phyloP scores from a whole-genome alignment of 2,888 invertebrate genomes.

The Pyrocoelia pectoralis region DNA sequence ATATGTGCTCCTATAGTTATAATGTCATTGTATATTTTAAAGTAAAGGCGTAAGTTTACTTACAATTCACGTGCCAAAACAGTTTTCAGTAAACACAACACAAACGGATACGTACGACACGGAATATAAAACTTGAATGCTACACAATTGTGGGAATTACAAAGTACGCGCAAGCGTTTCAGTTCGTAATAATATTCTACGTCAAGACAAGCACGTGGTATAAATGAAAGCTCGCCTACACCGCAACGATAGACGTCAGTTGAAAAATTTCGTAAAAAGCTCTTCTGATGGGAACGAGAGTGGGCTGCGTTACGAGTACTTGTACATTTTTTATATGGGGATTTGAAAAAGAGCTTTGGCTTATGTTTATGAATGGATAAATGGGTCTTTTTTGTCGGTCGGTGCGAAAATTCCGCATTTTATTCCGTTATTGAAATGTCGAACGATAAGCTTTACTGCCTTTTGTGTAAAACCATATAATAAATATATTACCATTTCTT shows the following conservation, averaged over 20 bases:
- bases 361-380: constrained; percentile 18
- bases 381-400: neutral
- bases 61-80: constrained; percentile 37
- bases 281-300: constrained; percentile 2
- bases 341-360: constrained; percentile 9
- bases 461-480: neutral
- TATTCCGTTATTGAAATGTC: neutral
- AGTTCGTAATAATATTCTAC: constrained; percentile 18
- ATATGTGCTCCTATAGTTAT: too few relatives aligned
- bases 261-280: constrained; percentile 3
- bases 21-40: too few relatives aligned
- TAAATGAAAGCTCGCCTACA: constrained; percentile 38
- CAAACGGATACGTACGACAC: constrained; percentile 33
- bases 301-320: constrained; percentile 9
- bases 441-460: neutral
- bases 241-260: constrained; percentile 24
- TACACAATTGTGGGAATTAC: constrained; percentile 31
- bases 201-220: constrained; percentile 35
- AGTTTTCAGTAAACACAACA: constrained; percentile 32
- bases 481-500: neutral
- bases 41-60: constrained; percentile 28
- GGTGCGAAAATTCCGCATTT: neutral
- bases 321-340: constrained; percentile 26
- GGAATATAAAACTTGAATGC: constrained; percentile 38
- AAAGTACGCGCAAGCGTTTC: constrained; percentile 35